phyloP scores from a whole-genome alignment of 2,797 vertebrate genomes.

The Poecilia gillii region DNA sequence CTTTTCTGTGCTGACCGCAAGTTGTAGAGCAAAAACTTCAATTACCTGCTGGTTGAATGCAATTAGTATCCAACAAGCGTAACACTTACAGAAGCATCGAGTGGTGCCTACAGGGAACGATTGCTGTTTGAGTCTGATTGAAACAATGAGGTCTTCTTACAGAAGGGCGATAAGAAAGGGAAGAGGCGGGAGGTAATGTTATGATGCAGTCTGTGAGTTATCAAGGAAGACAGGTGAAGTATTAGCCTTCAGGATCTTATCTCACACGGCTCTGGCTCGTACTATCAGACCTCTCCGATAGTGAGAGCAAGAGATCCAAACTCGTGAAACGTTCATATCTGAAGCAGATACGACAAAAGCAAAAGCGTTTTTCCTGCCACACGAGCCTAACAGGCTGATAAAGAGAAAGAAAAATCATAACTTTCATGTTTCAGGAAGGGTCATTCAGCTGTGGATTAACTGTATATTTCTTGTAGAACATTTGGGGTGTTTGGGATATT shows the following conservation, averaged over 20 bases:
- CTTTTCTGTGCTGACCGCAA: conserved; percentile 62
- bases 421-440: conserved; percentile 7
- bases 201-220: conserved; percentile 41
- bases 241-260: conserved; percentile 51
- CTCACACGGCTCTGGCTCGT: conserved; percentile 25
- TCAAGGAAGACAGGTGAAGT: conserved; percentile 46
- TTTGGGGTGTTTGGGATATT: not conserved
- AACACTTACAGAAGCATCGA: conserved; percentile 68
- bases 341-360: conserved; percentile 39
- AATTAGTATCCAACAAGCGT: conserved; percentile 73
- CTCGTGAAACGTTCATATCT: conserved; percentile 40
- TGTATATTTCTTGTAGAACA: not conserved
- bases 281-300: conserved; percentile 33
- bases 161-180: conserved; percentile 1
- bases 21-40: conserved; percentile 70
- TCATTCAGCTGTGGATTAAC: not conserved
- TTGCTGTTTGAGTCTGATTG: conserved; percentile 6
- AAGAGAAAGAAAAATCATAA: conserved; percentile 15
- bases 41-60: conserved; percentile 75
- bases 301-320: conserved; percentile 42
- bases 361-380: conserved; percentile 48
- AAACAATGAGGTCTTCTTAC: conserved; percentile 52
- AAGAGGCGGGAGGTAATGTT: conserved; percentile 12
- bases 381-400: conserved; percentile 20
- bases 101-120: conserved; percentile 36